A percentile compares a stretch with the other conserved stretches of the same genome.
These are phyloP conservation scores for Halocaridina rubra DNA, from an alignment of 2,888 invertebrate species.

Conservation along the genomic window DNA sequence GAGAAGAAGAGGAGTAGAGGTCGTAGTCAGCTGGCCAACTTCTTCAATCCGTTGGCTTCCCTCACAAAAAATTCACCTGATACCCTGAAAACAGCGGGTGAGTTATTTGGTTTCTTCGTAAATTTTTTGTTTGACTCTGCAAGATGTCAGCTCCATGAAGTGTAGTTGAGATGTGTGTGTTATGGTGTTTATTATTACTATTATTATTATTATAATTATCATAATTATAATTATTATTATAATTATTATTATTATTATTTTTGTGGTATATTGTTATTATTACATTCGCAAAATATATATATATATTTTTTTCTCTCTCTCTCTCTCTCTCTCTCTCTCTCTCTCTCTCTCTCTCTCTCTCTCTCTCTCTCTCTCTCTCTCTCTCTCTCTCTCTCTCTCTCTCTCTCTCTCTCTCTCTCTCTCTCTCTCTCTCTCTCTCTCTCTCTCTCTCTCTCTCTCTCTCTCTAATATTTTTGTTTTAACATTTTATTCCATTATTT, in stretches of 20 bases:
- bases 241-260: too few relatives aligned
- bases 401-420: neutral
- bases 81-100: slow-evolving; percentile 48
- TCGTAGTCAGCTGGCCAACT: slow-evolving; percentile 41
- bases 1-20: slow-evolving; percentile 58
- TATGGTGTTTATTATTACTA: too few relatives aligned
- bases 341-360: slow-evolving; percentile 10
- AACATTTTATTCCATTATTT: neutral
- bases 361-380: slow-evolving; percentile 16
- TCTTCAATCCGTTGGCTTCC: slow-evolving; percentile 53
- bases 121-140: too few relatives aligned
- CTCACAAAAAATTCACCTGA: slow-evolving; percentile 57
- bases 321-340: slow-evolving; percentile 15
- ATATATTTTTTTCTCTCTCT: neutral
- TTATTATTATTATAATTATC: too few relatives aligned
- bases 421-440: slow-evolving; percentile 19
- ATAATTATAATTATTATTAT: too few relatives aligned
- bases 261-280: too few relatives aligned
- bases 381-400: neutral
- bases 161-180: too few relatives aligned
- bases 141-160: too few relatives aligned
- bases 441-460: neutral
- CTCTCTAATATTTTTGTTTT: neutral
- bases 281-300: too few relatives aligned
- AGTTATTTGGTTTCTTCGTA: neutral